Evolutionary conservation across 2,888 invertebrate species (phyloP).

Genomic region (Dryomyza anilis): DNA sequence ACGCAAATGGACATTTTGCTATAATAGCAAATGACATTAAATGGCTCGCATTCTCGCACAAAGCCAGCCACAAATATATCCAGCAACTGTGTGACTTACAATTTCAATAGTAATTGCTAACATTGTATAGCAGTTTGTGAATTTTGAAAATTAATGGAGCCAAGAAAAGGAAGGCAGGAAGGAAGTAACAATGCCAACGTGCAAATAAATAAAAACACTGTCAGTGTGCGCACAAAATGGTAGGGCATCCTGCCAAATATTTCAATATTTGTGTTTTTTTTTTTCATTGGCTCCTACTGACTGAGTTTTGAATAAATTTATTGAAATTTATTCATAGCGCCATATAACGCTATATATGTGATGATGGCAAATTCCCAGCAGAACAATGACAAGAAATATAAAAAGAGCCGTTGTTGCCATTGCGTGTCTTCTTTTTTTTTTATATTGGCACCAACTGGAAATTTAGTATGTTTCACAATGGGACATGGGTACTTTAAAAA

Average conservation of each 20-base stretch:
- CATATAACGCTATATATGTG: too few relatives aligned
- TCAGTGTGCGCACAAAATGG: neutral
- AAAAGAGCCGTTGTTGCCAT: too few relatives aligned
- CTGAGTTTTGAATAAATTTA: slow-evolving; percentile 12
- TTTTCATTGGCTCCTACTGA: neutral
- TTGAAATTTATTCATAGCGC: neutral
- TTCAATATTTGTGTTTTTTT: neutral
- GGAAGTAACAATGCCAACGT: slow-evolving; percentile 1
- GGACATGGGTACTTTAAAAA: too few relatives aligned
- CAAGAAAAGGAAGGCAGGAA: neutral
- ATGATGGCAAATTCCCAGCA: too few relatives aligned
- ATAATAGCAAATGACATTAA: too few relatives aligned
- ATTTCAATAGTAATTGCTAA: slow-evolving; percentile 7
- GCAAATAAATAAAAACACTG: neutral
- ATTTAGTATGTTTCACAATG: too few relatives aligned
- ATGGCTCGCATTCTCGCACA: too few relatives aligned
- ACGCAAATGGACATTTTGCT: neutral
- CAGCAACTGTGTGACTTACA: neutral
- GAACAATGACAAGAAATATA: too few relatives aligned
- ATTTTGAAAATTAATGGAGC: too few relatives aligned
- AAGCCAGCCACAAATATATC: neutral
- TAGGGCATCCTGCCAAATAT: slow-evolving; percentile 16
- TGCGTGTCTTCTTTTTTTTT: too few relatives aligned
- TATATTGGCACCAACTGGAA: too few relatives aligned
- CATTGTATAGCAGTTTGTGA: too few relatives aligned